Conservation (phyloP, 2,797 vertebrate genomes). For the Scyliorhinus canicula region DNA sequence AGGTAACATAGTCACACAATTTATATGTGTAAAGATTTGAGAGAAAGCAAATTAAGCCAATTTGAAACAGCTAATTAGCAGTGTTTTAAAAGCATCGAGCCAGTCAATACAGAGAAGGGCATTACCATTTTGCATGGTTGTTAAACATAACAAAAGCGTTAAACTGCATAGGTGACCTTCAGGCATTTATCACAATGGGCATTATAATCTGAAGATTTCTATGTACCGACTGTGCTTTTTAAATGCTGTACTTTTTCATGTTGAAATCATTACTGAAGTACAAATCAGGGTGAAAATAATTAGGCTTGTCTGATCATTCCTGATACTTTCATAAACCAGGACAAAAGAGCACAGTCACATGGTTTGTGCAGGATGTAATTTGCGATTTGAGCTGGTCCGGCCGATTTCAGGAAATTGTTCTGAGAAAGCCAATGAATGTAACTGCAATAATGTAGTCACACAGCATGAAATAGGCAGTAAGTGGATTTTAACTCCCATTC, state of each 20-base stretch:
- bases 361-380: too few species aligned
- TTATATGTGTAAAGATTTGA: not conserved
- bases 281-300: not conserved
- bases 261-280: not conserved
- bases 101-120: not conserved
- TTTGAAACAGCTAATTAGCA: conserved; percentile 12
- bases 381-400: too few species aligned
- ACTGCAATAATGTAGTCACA: not conserved
- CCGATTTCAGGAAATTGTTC: too few species aligned
- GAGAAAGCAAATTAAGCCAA: not conserved
- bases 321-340: not conserved
- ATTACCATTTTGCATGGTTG: conserved; percentile 28
- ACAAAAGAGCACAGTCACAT: not conserved
- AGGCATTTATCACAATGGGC: not conserved
- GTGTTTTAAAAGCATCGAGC: not conserved
- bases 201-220: conserved; percentile 10
- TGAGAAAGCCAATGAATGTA: not conserved
- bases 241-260: not conserved
- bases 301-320: not conserved
- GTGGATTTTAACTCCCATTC: not conserved
- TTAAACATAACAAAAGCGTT: conserved; percentile 24
- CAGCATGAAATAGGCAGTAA: not conserved
- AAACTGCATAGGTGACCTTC: conserved; percentile 26
- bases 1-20: not conserved
- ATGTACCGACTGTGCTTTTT: not conserved